Percentiles rank a stretch among this genome's conserved stretches.
phyloP scores from a whole-genome alignment of 1,140 invertebrate species.

The Pseudomyrmex gracilis region DNA sequence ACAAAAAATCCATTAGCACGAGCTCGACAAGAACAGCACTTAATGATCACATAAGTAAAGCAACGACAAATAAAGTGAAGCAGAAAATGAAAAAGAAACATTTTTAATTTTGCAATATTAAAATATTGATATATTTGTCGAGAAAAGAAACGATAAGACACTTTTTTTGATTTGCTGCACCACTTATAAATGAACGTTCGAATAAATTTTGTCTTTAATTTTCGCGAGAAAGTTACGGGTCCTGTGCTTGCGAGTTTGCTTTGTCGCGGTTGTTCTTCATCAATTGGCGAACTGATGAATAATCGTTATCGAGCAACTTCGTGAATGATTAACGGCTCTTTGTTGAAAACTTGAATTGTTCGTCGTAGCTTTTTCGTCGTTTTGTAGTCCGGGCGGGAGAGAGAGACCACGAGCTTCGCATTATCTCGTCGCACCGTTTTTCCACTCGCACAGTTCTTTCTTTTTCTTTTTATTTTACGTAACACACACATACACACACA shows the following conservation, averaged over 20 bases:
- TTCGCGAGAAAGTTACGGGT: neutral
- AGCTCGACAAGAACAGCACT: constrained; percentile 9
- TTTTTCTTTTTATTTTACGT: constrained; percentile 48
- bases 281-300: constrained; percentile 10
- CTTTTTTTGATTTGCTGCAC: neutral
- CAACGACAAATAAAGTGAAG: neutral
- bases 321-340: constrained; percentile 50
- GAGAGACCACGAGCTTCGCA: constrained; percentile 80
- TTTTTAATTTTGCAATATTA: too few relatives aligned
- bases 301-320: constrained; percentile 53
- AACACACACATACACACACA: constrained; percentile 21
- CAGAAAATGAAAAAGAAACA: neutral
- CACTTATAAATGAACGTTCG: neutral
- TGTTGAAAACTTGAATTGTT: constrained; percentile 38
- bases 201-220: constrained; percentile 9
- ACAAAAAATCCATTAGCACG: neutral
- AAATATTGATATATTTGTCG: neutral
- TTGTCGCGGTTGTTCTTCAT: neutral
- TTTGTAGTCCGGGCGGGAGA: constrained; percentile 67
- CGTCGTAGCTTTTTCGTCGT: constrained; percentile 10
- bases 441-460: constrained; percentile 59
- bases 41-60: constrained; percentile 3
- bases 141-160: neutral
- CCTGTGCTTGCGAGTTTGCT: neutral
- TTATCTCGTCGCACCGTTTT: constrained; percentile 73